phyloP scores from a whole-genome alignment of 2,888 invertebrate species.

The Thumatha senex region DNA sequence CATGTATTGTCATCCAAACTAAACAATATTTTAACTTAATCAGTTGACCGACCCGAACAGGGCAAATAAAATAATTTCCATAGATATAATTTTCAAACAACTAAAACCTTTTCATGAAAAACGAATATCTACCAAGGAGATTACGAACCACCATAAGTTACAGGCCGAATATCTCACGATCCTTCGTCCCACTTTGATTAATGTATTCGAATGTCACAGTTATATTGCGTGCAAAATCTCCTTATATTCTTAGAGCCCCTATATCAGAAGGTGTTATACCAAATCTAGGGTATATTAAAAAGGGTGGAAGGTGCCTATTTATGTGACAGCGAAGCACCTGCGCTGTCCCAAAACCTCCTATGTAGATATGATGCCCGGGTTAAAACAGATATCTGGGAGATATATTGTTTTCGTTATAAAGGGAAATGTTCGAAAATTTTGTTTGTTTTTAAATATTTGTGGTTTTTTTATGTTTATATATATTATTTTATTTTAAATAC shows the following conservation, averaged over 20 bases:
- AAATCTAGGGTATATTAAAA: constrained; percentile 82
- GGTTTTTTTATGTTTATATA: background rate
- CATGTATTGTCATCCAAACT: too few species aligned
- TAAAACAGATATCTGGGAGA: constrained; percentile 19
- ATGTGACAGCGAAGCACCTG: constrained; percentile 67
- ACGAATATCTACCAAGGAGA: background rate
- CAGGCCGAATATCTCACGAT: constrained; percentile 67
- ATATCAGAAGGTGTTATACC: constrained; percentile 70
- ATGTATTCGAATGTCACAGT: constrained; percentile 77
- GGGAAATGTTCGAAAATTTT: too few species aligned
- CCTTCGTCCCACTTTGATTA: constrained; percentile 68
- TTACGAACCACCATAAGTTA: constrained; percentile 60
- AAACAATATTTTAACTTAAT: too few species aligned
- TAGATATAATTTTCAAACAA: background rate
- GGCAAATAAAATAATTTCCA: too few species aligned
- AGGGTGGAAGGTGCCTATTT: constrained; percentile 66
- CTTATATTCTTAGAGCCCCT: constrained; percentile 60
- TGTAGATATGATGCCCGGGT: constrained; percentile 34
- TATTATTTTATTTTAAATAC: too few species aligned
- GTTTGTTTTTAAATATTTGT: background rate
- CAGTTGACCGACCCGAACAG: too few species aligned
- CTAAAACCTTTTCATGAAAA: background rate
- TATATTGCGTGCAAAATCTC: constrained; percentile 69
- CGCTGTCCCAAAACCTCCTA: constrained; percentile 38
- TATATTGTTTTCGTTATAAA: constrained; percentile 30